Evolutionary conservation across 2,888 invertebrate species (phyloP).

Genomic region (Phorcus lineatus): DNA sequence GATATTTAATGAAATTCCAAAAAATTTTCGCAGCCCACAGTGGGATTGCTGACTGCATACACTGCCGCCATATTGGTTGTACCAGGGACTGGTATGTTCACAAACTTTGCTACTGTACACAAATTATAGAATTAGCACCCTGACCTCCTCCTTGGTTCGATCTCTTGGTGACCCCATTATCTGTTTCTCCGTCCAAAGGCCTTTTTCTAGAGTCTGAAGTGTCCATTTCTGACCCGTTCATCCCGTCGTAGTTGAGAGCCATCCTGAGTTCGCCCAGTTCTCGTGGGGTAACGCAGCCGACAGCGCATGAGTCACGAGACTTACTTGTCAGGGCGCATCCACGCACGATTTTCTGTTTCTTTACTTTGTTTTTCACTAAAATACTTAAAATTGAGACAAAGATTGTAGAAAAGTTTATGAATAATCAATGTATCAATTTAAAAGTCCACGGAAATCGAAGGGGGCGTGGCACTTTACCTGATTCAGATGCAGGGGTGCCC

Average conservation of each 20-base stretch:
- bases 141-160: constrained; percentile 75
- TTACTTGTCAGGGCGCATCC: constrained; percentile 50
- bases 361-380: constrained; percentile 6
- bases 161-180: constrained; percentile 74
- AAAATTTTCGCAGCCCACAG: constrained; percentile 51
- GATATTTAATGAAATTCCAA: constrained; percentile 49
- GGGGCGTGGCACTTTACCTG: constrained; percentile 25
- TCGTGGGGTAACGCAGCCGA: constrained; percentile 69
- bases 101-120: constrained; percentile 39
- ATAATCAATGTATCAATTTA: neutral
- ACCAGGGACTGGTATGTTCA: constrained; percentile 47
- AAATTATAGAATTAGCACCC: constrained; percentile 58
- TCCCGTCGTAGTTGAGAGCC: constrained; percentile 72
- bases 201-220: constrained; percentile 75
- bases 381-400: constrained; percentile 2
- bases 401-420: neutral
- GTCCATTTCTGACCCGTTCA: constrained; percentile 73
- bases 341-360: neutral
- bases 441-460: constrained; percentile 13
- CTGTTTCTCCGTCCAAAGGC: constrained; percentile 74
- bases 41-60: constrained; percentile 59
- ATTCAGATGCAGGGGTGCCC: constrained; percentile 23
- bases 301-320: constrained; percentile 61
- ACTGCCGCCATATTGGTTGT: constrained; percentile 70
- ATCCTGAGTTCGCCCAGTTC: constrained; percentile 72